These are phyloP conservation scores for Epinotia bilunana DNA, from an alignment of 2,888 invertebrate species.

Conservation along the genomic window DNA sequence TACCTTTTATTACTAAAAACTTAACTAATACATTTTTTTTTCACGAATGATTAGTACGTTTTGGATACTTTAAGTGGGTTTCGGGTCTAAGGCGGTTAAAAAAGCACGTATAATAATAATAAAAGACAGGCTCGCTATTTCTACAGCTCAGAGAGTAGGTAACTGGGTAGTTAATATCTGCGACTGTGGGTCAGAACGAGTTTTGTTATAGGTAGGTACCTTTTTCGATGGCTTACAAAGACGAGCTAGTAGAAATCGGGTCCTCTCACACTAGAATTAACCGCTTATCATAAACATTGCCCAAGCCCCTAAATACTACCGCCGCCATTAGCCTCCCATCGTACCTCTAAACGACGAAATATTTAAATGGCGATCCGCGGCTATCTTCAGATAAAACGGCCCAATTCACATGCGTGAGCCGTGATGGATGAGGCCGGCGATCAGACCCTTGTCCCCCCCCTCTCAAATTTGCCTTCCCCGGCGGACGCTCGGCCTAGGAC, in stretches of 20 bases:
- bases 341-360: slow-evolving; percentile 76
- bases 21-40: too few species aligned
- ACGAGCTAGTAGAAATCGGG: not conserved
- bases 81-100: too few species aligned
- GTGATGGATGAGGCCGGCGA: slow-evolving; percentile 83
- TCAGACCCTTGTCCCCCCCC: slow-evolving; percentile 80
- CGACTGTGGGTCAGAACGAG: too few species aligned
- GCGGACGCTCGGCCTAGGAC: slow-evolving; percentile 58
- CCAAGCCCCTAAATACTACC: slow-evolving; percentile 28
- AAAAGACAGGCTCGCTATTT: too few species aligned
- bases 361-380: slow-evolving; percentile 81
- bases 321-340: slow-evolving; percentile 59
- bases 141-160: too few species aligned
- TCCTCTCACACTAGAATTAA: not conserved
- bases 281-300: slow-evolving; percentile 26
- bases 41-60: too few species aligned
- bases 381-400: slow-evolving; percentile 83
- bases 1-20: too few species aligned
- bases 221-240: not conserved
- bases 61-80: too few species aligned
- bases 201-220: too few species aligned
- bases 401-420: slow-evolving; percentile 84
- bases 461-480: slow-evolving; percentile 79
- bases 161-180: too few species aligned
- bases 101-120: too few species aligned